These are phyloP conservation scores for Platyura marginata DNA, from an alignment of 1,140 invertebrate genomes.

Conservation along the genomic window DNA sequence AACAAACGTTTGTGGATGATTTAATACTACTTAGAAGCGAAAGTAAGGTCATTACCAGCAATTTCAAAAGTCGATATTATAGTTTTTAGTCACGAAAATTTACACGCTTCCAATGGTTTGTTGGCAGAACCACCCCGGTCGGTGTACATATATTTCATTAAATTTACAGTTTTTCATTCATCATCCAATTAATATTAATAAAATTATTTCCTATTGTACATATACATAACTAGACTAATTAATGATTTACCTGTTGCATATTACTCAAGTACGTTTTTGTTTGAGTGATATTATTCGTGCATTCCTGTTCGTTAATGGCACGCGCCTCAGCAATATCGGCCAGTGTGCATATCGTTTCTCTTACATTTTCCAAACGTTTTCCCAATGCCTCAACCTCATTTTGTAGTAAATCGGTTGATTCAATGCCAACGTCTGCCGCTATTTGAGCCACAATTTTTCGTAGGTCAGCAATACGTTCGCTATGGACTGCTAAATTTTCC, in stretches of 20 bases:
- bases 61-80: too few relatives aligned
- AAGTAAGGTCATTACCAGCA: too few relatives aligned
- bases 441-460: constrained; percentile 55
- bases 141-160: too few relatives aligned
- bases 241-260: constrained; percentile 34
- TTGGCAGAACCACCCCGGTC: too few relatives aligned
- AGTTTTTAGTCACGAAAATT: too few relatives aligned
- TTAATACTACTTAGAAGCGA: too few relatives aligned
- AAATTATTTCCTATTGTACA: too few relatives aligned
- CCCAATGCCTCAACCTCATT: constrained; percentile 62
- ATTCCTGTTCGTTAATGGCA: constrained; percentile 31
- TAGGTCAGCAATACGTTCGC: constrained; percentile 44
- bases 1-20: too few relatives aligned
- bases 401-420: constrained; percentile 42
- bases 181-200: too few relatives aligned
- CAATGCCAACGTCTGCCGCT: constrained; percentile 53
- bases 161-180: too few relatives aligned
- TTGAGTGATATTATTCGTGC: constrained; percentile 32
- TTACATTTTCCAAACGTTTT: constrained; percentile 51
- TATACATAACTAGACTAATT: too few relatives aligned
- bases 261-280: constrained; percentile 39
- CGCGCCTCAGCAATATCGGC: constrained; percentile 53
- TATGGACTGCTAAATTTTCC: constrained; percentile 50
- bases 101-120: too few relatives aligned
- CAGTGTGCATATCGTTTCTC: constrained; percentile 47